phyloP scores from a whole-genome alignment of 1,140 invertebrate genomes.

The Oedothorax gibbosus region DNA sequence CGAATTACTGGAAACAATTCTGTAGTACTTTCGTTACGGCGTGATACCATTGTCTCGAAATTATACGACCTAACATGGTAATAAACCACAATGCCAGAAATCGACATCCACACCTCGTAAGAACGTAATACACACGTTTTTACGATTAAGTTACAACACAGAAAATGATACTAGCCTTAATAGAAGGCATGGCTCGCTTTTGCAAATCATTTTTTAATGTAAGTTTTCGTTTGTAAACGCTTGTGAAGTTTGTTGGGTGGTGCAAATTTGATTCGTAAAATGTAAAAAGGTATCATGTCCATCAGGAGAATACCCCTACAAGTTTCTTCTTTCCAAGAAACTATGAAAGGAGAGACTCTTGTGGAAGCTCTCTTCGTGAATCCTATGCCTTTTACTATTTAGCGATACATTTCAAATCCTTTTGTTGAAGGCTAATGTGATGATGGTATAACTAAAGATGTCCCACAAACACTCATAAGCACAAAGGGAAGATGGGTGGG shows the following conservation, averaged over 20 bases:
- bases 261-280: background rate
- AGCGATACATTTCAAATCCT: background rate
- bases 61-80: no score
- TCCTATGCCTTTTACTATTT: no score
- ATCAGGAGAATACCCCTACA: no score
- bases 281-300: no score
- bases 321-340: no score
- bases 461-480: conserved; percentile 3
- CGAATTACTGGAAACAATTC: no score
- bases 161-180: no score
- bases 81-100: background rate
- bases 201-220: conserved; percentile 42
- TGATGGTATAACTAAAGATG: background rate
- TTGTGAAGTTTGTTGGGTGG: conserved; percentile 29
- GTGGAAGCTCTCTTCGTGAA: no score
- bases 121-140: background rate
- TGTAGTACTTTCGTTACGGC: no score
- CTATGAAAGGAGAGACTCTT: no score
- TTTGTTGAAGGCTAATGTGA: conserved; percentile 7
- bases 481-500: background rate
- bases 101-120: background rate
- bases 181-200: conserved; percentile 5
- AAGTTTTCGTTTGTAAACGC: background rate
- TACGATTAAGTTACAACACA: background rate
- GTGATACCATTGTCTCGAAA: no score